Evolutionary conservation across 2,888 invertebrate species (phyloP), one percentile per base, ranked within the genome.

Genomic region (Danaus chrysippus): DNA sequence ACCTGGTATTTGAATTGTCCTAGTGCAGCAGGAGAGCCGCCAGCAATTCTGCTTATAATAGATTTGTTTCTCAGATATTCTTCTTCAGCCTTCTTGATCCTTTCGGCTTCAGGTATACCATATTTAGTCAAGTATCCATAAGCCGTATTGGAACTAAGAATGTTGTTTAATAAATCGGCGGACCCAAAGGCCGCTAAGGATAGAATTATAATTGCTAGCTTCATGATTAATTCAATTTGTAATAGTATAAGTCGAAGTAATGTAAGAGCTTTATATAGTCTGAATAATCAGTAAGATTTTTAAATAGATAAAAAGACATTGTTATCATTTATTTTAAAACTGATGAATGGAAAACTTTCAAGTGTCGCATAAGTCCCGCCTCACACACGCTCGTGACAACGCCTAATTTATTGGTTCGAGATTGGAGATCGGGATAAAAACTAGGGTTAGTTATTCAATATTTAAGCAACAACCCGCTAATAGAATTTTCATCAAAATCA

Each of bases 81-180:
- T 46, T 79, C 79, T 66, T 83, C 83, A 17, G 71, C 70, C 54
- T 71, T 70, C 2, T 74, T 75, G 44, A 80, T 73, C 56, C 72
- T 64, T 61, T 82, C 76, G 1, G 74, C 81, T 56, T 71, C 69
- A 3, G 76, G 78, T 17, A 82, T 74, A 11, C 74, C 80, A 63
- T 72, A 70, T 10, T 73, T 75, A 49, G 62, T 60, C 15, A 81
- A 68, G 69, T 81, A 83, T 41, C 79, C 81, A 66, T 68, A 76
- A 12, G 73, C 76, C 3, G 73, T 71, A 42, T 70, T 70, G 19
- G 15, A 52, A 8, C 11, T 17, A 10, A 15, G 15, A 34, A 13
- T 15, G 42, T 11, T 41, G 3, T 58, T 52, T 12, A 34, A 2
- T 13, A 52, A 13, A 41, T 58, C 34, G 9, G 34, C 58, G 11